Base-by-base conservation (phyloP, 2,888 invertebrate species). In the Sminthurides aquaticus region DNA sequence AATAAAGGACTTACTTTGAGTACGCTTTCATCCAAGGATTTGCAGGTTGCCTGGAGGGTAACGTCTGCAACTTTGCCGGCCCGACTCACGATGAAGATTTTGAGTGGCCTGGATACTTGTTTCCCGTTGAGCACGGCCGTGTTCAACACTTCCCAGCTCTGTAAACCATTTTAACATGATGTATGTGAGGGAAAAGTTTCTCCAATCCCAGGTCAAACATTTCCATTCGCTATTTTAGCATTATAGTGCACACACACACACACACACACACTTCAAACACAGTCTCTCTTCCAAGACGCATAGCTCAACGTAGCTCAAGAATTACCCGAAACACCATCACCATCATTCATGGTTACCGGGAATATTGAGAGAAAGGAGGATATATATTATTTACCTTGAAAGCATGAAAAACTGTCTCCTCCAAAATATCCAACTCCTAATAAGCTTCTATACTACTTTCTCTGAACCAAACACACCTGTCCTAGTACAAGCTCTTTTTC, bases 111-210 rank as follows among this genome's bases (percentile, higher is more conserved):
- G 1, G 92, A 91, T 68, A 95, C 92, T 80, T 93, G 92, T 60
- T 90, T 87, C 0, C 95, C 95, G 3, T 95, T 96, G 77, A 97
- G 82, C 67, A 95, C 91, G 0, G 96, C 97, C 1, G 94, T 93
- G 81, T 97, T 97, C 80, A 97, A 84, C 48, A 97, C 86, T 80
- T 95, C 94, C 88, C 90, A 91, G 79, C 91, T 94, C 93, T 95
- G 81, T 60, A 82, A 81, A 71, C 11, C 20, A 65, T 25, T 56
- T 43, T 22, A 1, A 29, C 49, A 25, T 49, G 52, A 18, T 2
- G 24, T 20, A 3, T 2, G 43, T 2, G 22, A 28, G 18, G 28
- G 28, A 60, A 24, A 43, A 60, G 60, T 8, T n/a, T n/a, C n/a
- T n/a, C n/a, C n/a, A n/a, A n/a, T n/a, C n/a, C 11, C 8, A n/a